Evolutionary conservation across 2,888 invertebrate species (phyloP).

Genomic region (Pelosia muscerda): DNA sequence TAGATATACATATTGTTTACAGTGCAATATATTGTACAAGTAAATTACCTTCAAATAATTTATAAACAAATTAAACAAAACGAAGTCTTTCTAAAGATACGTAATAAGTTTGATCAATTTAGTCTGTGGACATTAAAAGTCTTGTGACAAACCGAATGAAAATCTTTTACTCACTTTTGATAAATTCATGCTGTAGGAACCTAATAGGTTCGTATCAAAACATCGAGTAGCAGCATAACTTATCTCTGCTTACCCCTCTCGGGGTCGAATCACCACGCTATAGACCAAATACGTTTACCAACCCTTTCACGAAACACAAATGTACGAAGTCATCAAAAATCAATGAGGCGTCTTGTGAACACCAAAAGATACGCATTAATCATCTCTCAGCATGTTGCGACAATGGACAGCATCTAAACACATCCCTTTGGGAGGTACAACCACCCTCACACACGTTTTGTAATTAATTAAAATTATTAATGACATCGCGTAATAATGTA

Average conservation of each 20-base stretch:
- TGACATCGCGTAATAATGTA: conserved; percentile 79
- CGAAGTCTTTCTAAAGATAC: neutral
- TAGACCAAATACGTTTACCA: conserved; percentile 12
- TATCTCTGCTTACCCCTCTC: neutral
- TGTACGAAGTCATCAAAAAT: conserved; percentile 64
- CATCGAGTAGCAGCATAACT: neutral
- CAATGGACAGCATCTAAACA: conserved; percentile 58
- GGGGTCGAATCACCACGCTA: neutral
- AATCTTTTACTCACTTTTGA: neutral
- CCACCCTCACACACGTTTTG: conserved; percentile 49
- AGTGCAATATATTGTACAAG: neutral
- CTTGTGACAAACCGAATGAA: neutral
- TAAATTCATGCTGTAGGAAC: neutral
- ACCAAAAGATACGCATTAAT: conserved; percentile 74
- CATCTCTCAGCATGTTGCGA: conserved; percentile 73
- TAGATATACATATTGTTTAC: neutral
- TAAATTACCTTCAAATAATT: neutral
- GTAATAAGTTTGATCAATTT: neutral
- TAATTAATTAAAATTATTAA: conserved; percentile 86
- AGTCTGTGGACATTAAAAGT: too few relatives aligned
- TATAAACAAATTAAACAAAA: neutral
- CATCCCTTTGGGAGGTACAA: conserved; percentile 36
- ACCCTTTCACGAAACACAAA: conserved; percentile 47
- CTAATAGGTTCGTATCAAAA: too few relatives aligned
- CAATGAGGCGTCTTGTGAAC: conserved; percentile 74